Percentiles rank a stretch among this genome's conserved stretches.
phyloP scores from a whole-genome alignment of 2,888 invertebrate species.

The Eristalis pertinax region DNA sequence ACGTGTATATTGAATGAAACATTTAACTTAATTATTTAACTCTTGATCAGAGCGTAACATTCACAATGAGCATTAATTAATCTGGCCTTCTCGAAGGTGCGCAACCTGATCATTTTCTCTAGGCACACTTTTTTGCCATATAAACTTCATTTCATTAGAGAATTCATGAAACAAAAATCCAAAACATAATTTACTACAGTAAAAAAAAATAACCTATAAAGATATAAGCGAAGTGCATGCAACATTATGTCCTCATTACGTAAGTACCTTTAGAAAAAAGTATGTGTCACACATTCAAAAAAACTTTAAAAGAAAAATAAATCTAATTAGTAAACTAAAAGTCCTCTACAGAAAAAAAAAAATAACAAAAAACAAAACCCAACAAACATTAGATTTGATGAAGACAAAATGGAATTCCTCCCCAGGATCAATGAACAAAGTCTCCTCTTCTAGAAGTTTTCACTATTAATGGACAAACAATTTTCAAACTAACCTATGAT shows the following conservation, averaged over 20 bases:
- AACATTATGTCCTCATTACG: constrained; percentile 71
- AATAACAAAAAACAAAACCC: not conserved
- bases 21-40: constrained; percentile 14
- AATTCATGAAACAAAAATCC: constrained; percentile 49
- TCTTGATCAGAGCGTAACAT: constrained; percentile 44
- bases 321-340: constrained; percentile 49
- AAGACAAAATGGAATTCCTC: constrained; percentile 54
- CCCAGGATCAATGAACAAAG: constrained; percentile 27
- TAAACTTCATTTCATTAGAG: constrained; percentile 45
- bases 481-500: constrained; percentile 49
- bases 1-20: constrained; percentile 28
- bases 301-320: constrained; percentile 16
- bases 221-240: constrained; percentile 53
- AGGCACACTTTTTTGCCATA: constrained; percentile 57
- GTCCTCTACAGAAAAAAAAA: constrained; percentile 53
- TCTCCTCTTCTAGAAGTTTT: constrained; percentile 53
- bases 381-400: constrained; percentile 40
- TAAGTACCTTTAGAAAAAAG: constrained; percentile 69
- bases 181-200: constrained; percentile 22
- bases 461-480: constrained; percentile 54
- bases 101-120: constrained; percentile 50
- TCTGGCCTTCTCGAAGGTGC: constrained; percentile 27
- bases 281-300: constrained; percentile 50
- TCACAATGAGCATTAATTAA: constrained; percentile 41
- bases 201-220: constrained; percentile 26